These are phyloP conservation scores for Xylocopa sonorina DNA, from an alignment of 1,140 invertebrate genomes.

Conservation along the genomic window DNA sequence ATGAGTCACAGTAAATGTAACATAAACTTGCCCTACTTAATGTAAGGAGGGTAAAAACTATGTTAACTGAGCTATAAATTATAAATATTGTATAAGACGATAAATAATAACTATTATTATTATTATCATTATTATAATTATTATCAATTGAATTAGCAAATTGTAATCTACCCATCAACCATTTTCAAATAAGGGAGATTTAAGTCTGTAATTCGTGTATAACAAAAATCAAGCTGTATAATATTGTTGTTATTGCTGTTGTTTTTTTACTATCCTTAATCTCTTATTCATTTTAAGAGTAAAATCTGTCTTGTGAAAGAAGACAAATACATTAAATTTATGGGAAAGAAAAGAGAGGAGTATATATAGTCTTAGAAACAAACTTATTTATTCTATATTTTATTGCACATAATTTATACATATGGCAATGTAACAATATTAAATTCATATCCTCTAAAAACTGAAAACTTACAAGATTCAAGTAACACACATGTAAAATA, in stretches of 20 bases:
- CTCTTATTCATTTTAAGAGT: slow-evolving; percentile 12
- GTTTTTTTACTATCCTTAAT: slow-evolving; percentile 53
- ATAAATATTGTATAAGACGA: slow-evolving; percentile 72
- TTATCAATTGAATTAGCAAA: slow-evolving; percentile 60
- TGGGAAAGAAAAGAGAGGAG: no score
- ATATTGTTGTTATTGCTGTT: slow-evolving; percentile 62
- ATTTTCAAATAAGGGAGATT: slow-evolving; percentile 56
- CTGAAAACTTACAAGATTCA: not conserved
- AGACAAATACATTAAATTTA: not conserved
- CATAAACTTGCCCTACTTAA: slow-evolving; percentile 56
- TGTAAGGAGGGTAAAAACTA: slow-evolving; percentile 45
- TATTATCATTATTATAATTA: slow-evolving; percentile 66
- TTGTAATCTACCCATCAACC: slow-evolving; percentile 58
- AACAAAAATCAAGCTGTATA: slow-evolving; percentile 66
- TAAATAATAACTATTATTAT: slow-evolving; percentile 71
- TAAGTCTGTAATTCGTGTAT: slow-evolving; percentile 66
- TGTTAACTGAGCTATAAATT: slow-evolving; percentile 68
- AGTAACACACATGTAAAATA: not conserved
- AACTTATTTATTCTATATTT: slow-evolving; percentile 5
- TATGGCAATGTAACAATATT: not conserved
- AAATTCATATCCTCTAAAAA: not conserved
- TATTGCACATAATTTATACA: not conserved
- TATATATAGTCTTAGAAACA: not conserved
- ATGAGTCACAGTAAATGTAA: slow-evolving; percentile 54
- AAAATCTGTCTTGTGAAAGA: not conserved